Evolutionary conservation across 2,113 vertebrate genomes (phyloP), one percentile per base, ranked within the genome.

Genomic region (Nymphicus hollandicus): DNA sequence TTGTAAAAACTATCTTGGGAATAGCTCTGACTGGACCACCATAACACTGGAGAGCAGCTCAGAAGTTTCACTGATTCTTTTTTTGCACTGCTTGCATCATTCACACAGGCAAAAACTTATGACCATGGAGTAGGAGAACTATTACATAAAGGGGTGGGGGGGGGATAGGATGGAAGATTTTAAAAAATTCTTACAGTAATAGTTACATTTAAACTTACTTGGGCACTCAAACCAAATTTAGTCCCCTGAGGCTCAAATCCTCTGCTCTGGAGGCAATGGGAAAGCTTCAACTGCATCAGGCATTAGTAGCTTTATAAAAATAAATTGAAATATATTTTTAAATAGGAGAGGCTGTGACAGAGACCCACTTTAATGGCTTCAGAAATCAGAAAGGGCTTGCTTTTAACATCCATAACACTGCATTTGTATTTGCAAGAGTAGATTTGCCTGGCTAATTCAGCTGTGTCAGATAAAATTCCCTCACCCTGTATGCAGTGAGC

Each of bases 281-380:
- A 41, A 31, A 90, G 18, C 9, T 76, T 79, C 52, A 72, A 7
- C 49, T 65, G 20, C 37, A 70, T 55, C 33, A 37, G 3, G 8
- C 33, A 41, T 60, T 61, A 19, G 12, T 47, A 81, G 3, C 17
- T 88, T 79, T 76, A 77, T 20, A 61, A 83, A 80, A 53, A 61
- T 2, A 56, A 20, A 37, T 20, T 14, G 25, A 91, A 80, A 65
- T 73, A 15, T 24, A 41, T 81, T 64, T 17, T 72, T 77, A 61
- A 56, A 58, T n/a, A 73, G 12, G 15, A 80, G 8, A 1, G 11
- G 0, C 0, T 2, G 16, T 52, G 29, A 52, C 41, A 77, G 9
- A 80, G 18, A 37, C 1, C 2, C 2, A 17, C 15, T 69, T 76
- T 52, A 44, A 61, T 52, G 8, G 9, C 37, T 79, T 64, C 1